These are phyloP conservation scores for Polypedilum vanderplanki DNA, from an alignment of 1,140 invertebrate genomes.

Conservation along the genomic window DNA sequence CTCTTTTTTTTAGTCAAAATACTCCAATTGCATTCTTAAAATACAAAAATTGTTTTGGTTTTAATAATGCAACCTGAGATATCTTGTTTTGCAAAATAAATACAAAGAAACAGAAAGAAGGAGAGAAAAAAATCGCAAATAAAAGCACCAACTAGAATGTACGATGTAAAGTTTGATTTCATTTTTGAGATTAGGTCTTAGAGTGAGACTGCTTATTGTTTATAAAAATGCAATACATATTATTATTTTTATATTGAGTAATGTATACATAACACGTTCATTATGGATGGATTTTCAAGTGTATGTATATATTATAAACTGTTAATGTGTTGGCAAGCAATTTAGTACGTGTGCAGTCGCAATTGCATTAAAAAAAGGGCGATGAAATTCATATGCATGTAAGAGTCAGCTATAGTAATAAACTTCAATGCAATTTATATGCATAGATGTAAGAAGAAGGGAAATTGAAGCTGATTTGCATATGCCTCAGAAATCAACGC, in stretches of 20 bases:
- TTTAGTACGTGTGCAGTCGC: background rate
- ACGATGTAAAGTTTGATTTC: background rate
- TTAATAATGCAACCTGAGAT: background rate
- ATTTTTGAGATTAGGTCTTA: too few relatives aligned
- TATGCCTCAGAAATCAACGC: background rate
- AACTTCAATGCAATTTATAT: too few relatives aligned
- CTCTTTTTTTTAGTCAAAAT: too few relatives aligned
- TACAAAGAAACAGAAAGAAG: background rate
- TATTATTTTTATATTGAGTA: conserved; percentile 1
- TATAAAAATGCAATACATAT: conserved; percentile 14
- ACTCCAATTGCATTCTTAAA: too few relatives aligned
- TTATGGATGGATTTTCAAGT: background rate
- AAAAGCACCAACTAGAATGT: background rate
- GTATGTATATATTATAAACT: background rate
- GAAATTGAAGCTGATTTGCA: background rate
- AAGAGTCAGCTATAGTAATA: too few relatives aligned
- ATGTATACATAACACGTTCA: background rate
- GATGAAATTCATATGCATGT: background rate
- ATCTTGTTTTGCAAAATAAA: background rate
- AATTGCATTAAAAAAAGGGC: background rate
- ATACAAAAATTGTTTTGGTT: background rate
- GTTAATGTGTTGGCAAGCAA: background rate
- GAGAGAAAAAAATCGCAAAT: background rate
- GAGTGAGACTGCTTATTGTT: background rate
- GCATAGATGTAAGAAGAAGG: background rate